Conservation (phyloP, 2,113 vertebrate species). For the Cebus imitator region DNA sequence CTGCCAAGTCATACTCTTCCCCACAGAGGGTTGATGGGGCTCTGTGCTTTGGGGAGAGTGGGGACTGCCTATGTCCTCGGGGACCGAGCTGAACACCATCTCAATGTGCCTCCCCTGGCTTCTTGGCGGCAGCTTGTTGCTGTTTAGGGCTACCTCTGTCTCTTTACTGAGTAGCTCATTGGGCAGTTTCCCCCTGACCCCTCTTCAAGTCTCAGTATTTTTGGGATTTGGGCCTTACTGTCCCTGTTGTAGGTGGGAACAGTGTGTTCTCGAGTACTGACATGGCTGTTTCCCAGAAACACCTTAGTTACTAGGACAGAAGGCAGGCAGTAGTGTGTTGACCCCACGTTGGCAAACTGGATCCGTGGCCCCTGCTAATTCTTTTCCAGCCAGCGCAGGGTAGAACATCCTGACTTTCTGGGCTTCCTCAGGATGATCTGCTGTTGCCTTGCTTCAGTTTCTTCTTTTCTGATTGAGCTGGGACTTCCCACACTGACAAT, state of each 20-base stretch:
- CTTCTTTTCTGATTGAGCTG: background rate
- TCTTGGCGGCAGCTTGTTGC: background rate
- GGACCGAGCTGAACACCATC: background rate
- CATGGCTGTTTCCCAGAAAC: background rate
- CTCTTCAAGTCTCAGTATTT: background rate
- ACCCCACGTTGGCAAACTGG: background rate
- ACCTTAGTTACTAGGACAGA: background rate
- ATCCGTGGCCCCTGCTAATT: background rate
- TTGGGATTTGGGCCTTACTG: background rate
- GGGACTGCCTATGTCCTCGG: background rate
- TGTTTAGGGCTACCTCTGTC: background rate
- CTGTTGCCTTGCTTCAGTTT: background rate
- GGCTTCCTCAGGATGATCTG: background rate
- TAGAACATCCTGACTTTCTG: background rate
- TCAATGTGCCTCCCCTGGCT: background rate
- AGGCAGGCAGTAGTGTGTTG: background rate
- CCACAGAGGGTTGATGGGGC: slow-evolving; percentile 36
- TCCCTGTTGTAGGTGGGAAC: background rate
- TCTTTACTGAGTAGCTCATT: background rate
- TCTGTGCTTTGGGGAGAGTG: background rate
- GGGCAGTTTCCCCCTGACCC: background rate
- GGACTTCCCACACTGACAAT: background rate
- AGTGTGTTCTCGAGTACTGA: background rate
- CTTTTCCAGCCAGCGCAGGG: background rate
- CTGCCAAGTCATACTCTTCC: background rate